Evolutionary conservation across 2,888 invertebrate genomes (phyloP).

Genomic region (Cecidostiba fungosa): DNA sequence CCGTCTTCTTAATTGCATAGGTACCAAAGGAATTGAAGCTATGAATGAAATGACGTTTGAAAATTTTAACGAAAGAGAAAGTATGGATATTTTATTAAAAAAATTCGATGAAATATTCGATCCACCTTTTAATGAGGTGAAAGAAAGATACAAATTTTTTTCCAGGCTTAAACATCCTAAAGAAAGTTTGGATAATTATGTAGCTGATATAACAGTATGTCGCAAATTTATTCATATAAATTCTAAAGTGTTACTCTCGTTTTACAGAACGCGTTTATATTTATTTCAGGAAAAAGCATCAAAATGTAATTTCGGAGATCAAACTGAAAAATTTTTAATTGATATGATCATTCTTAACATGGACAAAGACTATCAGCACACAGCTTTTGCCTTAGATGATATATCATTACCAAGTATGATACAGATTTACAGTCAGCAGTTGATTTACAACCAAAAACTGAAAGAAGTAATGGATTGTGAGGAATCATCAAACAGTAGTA

Average conservation of each 20-base stretch:
- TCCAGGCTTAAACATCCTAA: neutral
- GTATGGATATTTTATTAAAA: neutral
- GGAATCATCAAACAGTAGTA: neutral
- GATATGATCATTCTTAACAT: neutral
- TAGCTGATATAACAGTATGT: neutral
- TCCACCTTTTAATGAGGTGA: neutral
- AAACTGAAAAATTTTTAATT: neutral
- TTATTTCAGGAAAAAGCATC: neutral
- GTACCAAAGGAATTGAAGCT: neutral
- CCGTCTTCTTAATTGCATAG: neutral
- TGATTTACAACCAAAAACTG: neutral
- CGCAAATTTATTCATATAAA: neutral
- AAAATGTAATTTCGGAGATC: neutral
- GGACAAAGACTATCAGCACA: neutral
- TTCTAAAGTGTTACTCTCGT: neutral
- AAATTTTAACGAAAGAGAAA: neutral
- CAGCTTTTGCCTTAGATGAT: neutral
- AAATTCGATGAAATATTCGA: neutral
- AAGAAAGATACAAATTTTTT: neutral
- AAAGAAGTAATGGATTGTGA: neutral
- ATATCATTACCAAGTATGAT: neutral
- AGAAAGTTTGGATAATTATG: neutral
- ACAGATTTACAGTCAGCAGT: neutral
- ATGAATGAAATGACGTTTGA: neutral
- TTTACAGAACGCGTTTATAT: neutral